These are phyloP conservation scores for Sinhomidia bicolor DNA, from an alignment of 2,888 invertebrate genomes.

Conservation along the genomic window DNA sequence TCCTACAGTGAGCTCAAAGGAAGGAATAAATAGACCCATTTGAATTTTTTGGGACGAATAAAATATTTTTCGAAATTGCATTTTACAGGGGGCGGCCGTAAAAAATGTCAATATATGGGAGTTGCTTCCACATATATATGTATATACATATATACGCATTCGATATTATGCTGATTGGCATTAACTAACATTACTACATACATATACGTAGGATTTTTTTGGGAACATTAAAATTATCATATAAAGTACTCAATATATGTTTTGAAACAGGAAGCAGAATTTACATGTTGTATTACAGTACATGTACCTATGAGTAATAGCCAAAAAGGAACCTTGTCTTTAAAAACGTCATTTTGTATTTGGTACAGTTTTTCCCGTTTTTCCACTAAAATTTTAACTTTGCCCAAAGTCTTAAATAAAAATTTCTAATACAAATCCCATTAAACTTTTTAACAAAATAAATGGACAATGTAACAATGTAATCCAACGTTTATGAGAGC, in stretches of 20 bases:
- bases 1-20: slow-evolving; percentile 73
- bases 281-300: background rate
- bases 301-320: too few relatives aligned
- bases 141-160: slow-evolving; percentile 6
- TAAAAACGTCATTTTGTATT: background rate
- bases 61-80: slow-evolving; percentile 73
- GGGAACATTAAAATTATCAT: background rate
- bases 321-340: too few relatives aligned
- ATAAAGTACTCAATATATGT: background rate
- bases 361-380: too few relatives aligned
- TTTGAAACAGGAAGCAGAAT: background rate
- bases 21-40: slow-evolving; percentile 78
- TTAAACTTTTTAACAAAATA: too few relatives aligned
- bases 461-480: too few relatives aligned
- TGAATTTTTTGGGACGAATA: slow-evolving; percentile 79
- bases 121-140: too few relatives aligned
- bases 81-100: background rate
- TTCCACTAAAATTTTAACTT: too few relatives aligned
- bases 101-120: background rate
- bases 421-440: too few relatives aligned
- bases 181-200: background rate
- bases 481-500: too few relatives aligned
- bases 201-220: background rate
- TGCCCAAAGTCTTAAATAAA: too few relatives aligned
- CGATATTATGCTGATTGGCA: slow-evolving; percentile 52